Conservation (phyloP, 2,888 invertebrate genomes). For the Lissocephala sabroskyi region DNA sequence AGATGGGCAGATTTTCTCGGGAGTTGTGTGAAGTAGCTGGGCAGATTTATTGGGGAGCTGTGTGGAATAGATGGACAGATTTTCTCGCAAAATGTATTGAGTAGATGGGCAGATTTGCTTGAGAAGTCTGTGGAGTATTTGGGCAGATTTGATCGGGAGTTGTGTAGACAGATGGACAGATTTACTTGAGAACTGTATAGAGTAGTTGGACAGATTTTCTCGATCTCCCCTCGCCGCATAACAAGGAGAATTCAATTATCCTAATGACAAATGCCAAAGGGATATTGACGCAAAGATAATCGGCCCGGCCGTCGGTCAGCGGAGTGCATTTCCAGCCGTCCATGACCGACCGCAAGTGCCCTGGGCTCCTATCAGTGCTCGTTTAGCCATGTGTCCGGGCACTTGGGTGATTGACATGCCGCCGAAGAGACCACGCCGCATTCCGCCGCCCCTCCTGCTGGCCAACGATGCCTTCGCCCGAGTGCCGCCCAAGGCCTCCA, state of each 20-base stretch:
- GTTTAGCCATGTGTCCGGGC: constrained; percentile 46
- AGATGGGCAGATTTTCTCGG: no score
- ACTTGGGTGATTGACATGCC: constrained; percentile 49
- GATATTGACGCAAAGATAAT: neutral
- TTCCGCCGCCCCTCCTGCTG: neutral
- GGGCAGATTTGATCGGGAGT: no score
- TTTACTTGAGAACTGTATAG: no score
- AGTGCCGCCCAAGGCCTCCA: neutral
- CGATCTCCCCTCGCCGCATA: neutral
- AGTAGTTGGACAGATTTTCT: neutral
- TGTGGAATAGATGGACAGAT: no score
- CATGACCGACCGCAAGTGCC: neutral
- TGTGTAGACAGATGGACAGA: no score
- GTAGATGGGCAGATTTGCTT: no score
- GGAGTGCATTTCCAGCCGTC: no score
- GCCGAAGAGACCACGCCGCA: constrained; percentile 30
- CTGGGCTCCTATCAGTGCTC: constrained; percentile 25
- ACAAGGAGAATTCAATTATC: constrained; percentile 22
- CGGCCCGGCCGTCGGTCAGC: neutral
- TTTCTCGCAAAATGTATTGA: no score
- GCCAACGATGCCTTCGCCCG: constrained; percentile 37
- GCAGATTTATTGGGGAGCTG: no score
- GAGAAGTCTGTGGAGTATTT: no score
- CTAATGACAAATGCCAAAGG: constrained; percentile 21
- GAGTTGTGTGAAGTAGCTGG: no score